Evolutionary conservation across 2,888 invertebrate genomes (phyloP).

Genomic region (Seira musarum): DNA sequence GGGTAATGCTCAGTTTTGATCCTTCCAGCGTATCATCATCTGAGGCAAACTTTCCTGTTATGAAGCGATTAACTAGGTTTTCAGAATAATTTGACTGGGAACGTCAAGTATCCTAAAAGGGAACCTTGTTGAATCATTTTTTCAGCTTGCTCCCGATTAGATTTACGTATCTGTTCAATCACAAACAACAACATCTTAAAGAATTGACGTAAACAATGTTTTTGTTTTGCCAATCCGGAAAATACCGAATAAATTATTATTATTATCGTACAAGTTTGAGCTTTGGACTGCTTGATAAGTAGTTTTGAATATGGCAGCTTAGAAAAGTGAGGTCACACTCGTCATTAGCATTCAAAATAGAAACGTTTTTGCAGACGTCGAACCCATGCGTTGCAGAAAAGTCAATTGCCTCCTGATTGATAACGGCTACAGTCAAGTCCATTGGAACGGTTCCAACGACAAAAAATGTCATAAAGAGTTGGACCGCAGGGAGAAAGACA

Average conservation of each 20-base stretch:
- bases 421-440: constrained; percentile 41
- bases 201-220: too few species aligned
- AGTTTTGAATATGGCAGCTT: constrained; percentile 41
- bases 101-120: constrained; percentile 40
- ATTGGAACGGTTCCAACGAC: constrained; percentile 58
- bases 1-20: constrained; percentile 31
- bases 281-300: constrained; percentile 15
- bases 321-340: constrained; percentile 33
- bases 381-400: neutral
- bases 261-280: constrained; percentile 40
- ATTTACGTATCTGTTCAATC: neutral
- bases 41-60: constrained; percentile 40
- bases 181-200: neutral
- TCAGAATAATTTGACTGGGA: constrained; percentile 45
- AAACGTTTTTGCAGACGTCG: constrained; percentile 20
- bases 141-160: constrained; percentile 14
- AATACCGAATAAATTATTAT: too few species aligned
- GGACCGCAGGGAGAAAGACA: constrained; percentile 56
- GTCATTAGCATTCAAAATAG: constrained; percentile 5
- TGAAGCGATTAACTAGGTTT: constrained; percentile 43
- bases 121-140: constrained; percentile 24
- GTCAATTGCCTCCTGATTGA: constrained; percentile 43
- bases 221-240: too few species aligned
- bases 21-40: constrained; percentile 43
- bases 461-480: constrained; percentile 53